Base-by-base conservation (phyloP, 2,113 vertebrate genomes). In the Misgurnus anguillicaudatus region DNA sequence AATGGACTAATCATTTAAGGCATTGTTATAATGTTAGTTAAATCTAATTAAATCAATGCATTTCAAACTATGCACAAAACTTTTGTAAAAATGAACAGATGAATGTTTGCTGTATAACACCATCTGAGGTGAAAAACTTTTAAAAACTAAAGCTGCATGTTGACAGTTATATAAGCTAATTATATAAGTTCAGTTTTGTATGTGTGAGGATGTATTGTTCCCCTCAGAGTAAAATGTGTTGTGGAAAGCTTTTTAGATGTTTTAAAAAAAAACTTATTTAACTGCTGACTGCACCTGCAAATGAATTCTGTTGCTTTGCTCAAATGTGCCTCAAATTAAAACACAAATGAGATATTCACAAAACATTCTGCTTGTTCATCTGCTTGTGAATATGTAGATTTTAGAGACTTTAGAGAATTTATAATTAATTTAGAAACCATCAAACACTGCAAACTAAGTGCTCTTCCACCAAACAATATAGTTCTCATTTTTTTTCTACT, bases 241-340 rank as follows among this genome's bases (percentile, higher is more conserved):
- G 16, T 71, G 51, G 31, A 24, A 70, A 70, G 8, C 38, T 11
- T 72, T 72, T 3, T 14, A 58, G 42, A 42, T 24, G 41, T 41
- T 9, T 58, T 14, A 70, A 53, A 31, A 62, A 81, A 74, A 39
- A 80, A 87, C 85, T 76, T 73, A 55, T 66, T 57, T 68, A 89
- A 86, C 81, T 82, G 85, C 64, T 65, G 64, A 57, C 79, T 87
- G 87, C 88, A 86, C 83, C 86, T 89, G 85, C 72, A 84, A 84
- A 72, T 53, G 0, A 55, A 64, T 55, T 79, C 45, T 64, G 60
- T 72, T 60, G 53, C 53, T 67, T 55, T 11, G 60, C 1, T 41
- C 8, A 79, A 71, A 71, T 21, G 41, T 38, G 8, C 6, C 19
- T 63, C 16, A 72, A 71, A 72, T 64, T 62, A 63, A 64, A n/a